phyloP scores from a whole-genome alignment of 1,140 invertebrate species.

The Drosophila lini region DNA sequence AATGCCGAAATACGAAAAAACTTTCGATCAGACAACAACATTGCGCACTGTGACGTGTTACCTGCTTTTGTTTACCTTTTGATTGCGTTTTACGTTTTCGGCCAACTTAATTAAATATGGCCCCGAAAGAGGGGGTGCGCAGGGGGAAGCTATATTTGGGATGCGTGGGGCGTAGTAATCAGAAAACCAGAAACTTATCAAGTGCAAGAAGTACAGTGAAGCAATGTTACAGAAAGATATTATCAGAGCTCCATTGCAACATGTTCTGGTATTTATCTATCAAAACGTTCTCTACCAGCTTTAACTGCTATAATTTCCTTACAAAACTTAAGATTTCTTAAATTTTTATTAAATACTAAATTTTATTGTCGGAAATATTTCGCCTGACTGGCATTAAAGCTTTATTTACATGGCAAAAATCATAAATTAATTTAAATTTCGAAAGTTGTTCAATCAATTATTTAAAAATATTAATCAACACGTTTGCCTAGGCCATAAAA shows the following conservation, averaged over 20 bases:
- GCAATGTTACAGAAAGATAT: constrained; percentile 14
- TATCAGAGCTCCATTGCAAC: constrained; percentile 5
- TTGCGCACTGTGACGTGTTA: constrained; percentile 43
- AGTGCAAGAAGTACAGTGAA: constrained; percentile 52
- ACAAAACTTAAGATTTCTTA: too few species aligned
- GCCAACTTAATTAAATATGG: constrained; percentile 53
- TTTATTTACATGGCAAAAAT: not conserved
- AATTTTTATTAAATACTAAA: not conserved
- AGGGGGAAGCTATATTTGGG: constrained; percentile 17
- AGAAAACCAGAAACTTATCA: constrained; percentile 42
- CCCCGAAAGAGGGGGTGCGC: not conserved
- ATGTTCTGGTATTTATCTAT: not conserved
- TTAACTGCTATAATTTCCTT: not conserved
- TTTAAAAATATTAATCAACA: not conserved
- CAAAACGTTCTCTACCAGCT: not conserved
- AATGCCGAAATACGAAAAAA: constrained; percentile 73
- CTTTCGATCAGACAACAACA: constrained; percentile 71
- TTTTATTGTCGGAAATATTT: not conserved
- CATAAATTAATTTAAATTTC: not conserved
- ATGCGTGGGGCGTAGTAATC: constrained; percentile 47
- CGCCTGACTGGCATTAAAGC: not conserved
- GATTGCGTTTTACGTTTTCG: constrained; percentile 49
- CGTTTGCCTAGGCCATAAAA: not conserved
- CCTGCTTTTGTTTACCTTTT: constrained; percentile 52
- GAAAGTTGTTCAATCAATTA: constrained; percentile 2